These are phyloP conservation scores for Illadopsis cleaveri DNA, from an alignment of 2,113 vertebrate species.

Conservation along the genomic window DNA sequence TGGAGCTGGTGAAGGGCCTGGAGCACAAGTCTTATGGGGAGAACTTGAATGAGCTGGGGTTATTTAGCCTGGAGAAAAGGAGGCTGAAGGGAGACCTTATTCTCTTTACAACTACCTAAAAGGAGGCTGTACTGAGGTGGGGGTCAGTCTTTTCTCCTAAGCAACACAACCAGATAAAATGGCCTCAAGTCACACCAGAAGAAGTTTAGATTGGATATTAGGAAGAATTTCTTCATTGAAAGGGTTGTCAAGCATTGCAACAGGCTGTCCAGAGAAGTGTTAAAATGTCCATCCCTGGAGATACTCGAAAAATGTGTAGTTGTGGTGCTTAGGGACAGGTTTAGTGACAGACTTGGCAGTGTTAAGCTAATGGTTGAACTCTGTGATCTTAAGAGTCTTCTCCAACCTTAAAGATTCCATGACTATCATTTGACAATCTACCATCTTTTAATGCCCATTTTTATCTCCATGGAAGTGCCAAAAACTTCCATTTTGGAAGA, in stretches of 20 bases:
- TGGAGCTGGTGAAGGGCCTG: not conserved
- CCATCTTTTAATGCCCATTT: not conserved
- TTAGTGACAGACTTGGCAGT: not conserved
- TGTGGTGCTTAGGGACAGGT: not conserved
- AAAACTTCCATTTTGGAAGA: not conserved
- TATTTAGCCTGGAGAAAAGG: not conserved
- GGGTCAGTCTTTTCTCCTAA: not conserved
- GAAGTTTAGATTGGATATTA: not conserved
- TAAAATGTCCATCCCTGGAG: not conserved
- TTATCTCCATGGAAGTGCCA: not conserved
- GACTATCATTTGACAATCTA: not conserved
- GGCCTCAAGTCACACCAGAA: not conserved
- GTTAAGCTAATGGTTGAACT: not conserved
- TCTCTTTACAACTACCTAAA: not conserved
- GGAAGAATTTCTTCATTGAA: not conserved
- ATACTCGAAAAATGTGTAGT: not conserved
- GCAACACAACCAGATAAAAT: not conserved
- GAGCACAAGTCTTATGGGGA: not conserved
- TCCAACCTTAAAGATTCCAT: not conserved
- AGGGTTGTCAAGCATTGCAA: not conserved
- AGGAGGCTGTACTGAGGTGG: not conserved
- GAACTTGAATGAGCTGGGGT: not conserved
- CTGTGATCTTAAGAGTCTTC: not conserved
- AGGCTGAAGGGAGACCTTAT: not conserved
- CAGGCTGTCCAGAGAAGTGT: not conserved